A percentile compares a stretch with the other conserved stretches of the same genome.
Evolutionary conservation across 2,113 vertebrate genomes (phyloP).

Genomic region (Bolborhynchus lineola): DNA sequence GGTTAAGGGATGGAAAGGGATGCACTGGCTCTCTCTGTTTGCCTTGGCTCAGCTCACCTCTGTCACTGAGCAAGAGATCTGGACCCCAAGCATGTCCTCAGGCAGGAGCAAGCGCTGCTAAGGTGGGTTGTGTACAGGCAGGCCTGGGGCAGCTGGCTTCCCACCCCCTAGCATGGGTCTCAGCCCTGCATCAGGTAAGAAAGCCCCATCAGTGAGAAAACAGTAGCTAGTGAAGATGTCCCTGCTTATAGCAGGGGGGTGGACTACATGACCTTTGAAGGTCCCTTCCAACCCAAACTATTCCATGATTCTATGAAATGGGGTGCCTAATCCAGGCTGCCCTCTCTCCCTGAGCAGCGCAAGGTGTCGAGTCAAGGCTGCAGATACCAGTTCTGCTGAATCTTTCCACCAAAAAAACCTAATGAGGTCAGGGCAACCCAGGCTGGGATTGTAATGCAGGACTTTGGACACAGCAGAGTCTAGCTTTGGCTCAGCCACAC

Average conservation of each 20-base stretch:
- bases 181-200: neutral
- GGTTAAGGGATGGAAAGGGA: neutral
- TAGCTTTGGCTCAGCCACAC: neutral
- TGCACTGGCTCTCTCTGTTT: neutral
- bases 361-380: neutral
- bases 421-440: accelerated
- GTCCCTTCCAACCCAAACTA: neutral
- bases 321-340: neutral
- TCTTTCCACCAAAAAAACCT: neutral
- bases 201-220: neutral
- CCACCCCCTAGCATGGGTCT: neutral
- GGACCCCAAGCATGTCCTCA: neutral
- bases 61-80: neutral
- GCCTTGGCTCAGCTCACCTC: neutral
- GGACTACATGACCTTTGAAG: neutral
- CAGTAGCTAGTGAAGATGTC: neutral
- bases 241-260: neutral
- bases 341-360: neutral
- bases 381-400: neutral
- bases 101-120: neutral
- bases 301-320: neutral
- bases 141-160: neutral
- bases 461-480: accelerated
- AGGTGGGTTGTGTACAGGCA: neutral
- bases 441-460: neutral